Conservation (phyloP, 1,140 invertebrate genomes). For the Mylabris phalerata region DNA sequence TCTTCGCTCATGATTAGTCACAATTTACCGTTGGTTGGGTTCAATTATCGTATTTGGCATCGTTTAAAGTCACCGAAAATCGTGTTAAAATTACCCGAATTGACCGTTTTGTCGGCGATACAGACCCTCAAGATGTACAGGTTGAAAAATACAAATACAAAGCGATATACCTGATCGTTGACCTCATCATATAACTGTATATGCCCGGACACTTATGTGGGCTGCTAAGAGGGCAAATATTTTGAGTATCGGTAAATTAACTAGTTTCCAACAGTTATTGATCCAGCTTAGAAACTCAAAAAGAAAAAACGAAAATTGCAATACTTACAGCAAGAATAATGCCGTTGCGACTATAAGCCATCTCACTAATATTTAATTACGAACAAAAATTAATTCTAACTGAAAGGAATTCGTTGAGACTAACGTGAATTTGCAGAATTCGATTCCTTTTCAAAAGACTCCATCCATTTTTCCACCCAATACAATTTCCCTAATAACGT, state of each 20-base stretch:
- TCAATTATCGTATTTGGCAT: too few species aligned
- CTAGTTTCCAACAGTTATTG: neutral
- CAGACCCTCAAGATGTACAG: too few species aligned
- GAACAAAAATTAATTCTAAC: neutral
- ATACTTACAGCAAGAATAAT: constrained; percentile 6
- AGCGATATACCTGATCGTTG: constrained; percentile 17
- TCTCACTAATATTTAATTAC: neutral
- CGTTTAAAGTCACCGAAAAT: too few species aligned
- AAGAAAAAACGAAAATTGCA: neutral
- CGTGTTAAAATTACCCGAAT: too few species aligned
- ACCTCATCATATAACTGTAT: constrained; percentile 22
- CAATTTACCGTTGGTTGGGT: too few species aligned
- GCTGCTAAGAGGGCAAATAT: constrained; percentile 14
- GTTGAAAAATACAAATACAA: too few species aligned
- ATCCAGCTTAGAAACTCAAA: neutral
- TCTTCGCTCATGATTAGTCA: too few species aligned
- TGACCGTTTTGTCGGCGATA: too few species aligned
- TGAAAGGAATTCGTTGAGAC: neutral
- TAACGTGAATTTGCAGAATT: neutral
- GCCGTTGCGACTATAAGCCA: neutral
- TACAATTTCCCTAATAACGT: neutral
- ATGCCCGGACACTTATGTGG: constrained; percentile 15
- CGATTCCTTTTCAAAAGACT: constrained; percentile 2
- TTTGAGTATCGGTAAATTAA: constrained; percentile 15
- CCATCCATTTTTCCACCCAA: constrained; percentile 4